Evolutionary conservation across 2,888 invertebrate species (phyloP), one percentile per base, ranked within the genome.

Genomic region (Nysson spinosus): DNA sequence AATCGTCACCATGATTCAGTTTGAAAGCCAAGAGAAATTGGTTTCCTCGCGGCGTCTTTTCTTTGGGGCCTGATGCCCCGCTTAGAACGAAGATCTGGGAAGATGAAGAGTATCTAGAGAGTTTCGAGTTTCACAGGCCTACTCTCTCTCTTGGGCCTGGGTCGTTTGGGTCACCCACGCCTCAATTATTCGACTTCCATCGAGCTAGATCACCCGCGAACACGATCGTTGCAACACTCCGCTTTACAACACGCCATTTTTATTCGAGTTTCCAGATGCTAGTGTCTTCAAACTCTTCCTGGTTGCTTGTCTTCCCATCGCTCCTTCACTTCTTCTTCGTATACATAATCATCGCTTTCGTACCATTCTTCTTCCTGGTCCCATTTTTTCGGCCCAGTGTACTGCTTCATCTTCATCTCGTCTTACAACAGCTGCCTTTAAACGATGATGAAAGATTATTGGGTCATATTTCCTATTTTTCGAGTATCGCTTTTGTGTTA

Each of bases 101-200:
- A 70, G 78, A 75, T 50, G 70, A 72, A 61, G 62, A 68, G 55
- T 9, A 19, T 30, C 37, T 32, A 30, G 34, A 50, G 39, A 57
- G 65, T 40, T 39, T 37, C 55, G 70, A 72, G 72, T 79, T 80
- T 78, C 75, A 65, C 79, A 68, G 55, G 44, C 56, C 11, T n/a
- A 43, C 56, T 54, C 76, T 79, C 78, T 77, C 77, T 66, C 63
- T 43, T 64, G 68, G 20, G 28, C 3, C 5, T 5, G 43, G 68
- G 62, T 56, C 52, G 54, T 24, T 22, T 69, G 58, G 81, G 80
- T 82, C 78, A 80, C 71, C 77, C 81, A 78, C 74, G 75, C 77
- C 72, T 70, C 74, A 65, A 69, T 54, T 35, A 56, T 46, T 52
- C 60, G 63, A 51, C 12, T 37, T 62, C 54, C 14, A 50, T 68